Base-by-base conservation (phyloP, 2,888 invertebrate genomes). In the Seira musarum region DNA sequence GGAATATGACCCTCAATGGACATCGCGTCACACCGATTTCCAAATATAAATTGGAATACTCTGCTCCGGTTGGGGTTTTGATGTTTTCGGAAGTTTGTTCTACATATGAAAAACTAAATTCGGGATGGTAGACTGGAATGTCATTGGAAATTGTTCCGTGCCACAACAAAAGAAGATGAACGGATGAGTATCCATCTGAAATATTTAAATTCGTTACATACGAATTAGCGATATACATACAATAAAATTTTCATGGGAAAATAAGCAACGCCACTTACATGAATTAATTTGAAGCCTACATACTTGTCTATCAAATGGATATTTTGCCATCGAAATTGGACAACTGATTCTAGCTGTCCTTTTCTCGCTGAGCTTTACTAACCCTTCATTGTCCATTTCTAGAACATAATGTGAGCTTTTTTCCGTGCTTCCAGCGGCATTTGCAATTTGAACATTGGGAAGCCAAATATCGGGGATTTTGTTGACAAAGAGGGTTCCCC, bases 221-320 rank as follows among this genome's bases (percentile, higher is more conserved):
- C 10, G 21, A 60, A 76, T 49, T 35, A 35, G 13, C n/a, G 17
- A 67, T 10, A 35, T 8, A 15, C n/a, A 22, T 64, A 35, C 17
- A 35, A 66, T 6, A 35, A 66, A 66, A 35, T 66, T 24, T 40
- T 40, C 13, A 40, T 40, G 40, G 67, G n/a, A n/a, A n/a, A n/a
- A n/a, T n/a, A n/a, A n/a, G n/a, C n/a, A n/a, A n/a, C n/a, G n/a
- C n/a, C n/a, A n/a, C 79, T 83, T 84, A 86, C 86, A 82, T 63
- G 86, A 83, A 25, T 76, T 80, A 19, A 86, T 25, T 3, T 83
- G 79, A 17, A 86, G 25, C 15, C 64, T 70, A 60, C 86, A 86
- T 15, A 53, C 8, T 70, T 85, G 85, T 30, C 65, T 77, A 30
- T 84, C 86, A 68, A 86, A 86, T 1, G 86, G 86, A 65, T 84